Conservation (phyloP, 1,140 invertebrate species). For the Drosophila trapezifrons region DNA sequence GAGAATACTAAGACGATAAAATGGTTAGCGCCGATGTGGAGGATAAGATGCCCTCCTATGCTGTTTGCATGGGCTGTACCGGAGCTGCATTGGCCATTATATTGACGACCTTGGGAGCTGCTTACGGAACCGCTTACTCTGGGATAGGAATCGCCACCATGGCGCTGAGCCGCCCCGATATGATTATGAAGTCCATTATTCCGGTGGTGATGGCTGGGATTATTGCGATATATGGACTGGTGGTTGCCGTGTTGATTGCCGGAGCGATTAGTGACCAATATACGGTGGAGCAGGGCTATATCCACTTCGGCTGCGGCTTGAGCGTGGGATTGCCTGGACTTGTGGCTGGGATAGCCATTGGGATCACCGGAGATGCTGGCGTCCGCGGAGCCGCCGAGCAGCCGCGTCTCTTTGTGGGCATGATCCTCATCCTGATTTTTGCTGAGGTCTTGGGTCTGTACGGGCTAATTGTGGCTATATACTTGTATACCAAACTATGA, state of each 20-base stretch:
- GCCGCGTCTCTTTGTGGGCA: slow-evolving; percentile 96
- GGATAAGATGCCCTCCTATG: slow-evolving; percentile 85
- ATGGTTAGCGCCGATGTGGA: slow-evolving; percentile 29
- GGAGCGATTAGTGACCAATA: slow-evolving; percentile 85
- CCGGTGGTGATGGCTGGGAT: slow-evolving; percentile 74
- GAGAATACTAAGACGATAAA: background rate
- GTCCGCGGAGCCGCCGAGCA: slow-evolving; percentile 96
- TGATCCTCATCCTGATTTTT: slow-evolving; percentile 98
- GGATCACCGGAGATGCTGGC: slow-evolving; percentile 96
- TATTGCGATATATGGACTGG: slow-evolving; percentile 93
- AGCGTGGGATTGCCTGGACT: slow-evolving; percentile 95
- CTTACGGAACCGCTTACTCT: slow-evolving; percentile 63
- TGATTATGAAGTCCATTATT: slow-evolving; percentile 72
- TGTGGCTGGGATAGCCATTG: slow-evolving; percentile 95
- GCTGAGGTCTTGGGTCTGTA: slow-evolving; percentile 98
- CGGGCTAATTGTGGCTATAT: slow-evolving; percentile 96
- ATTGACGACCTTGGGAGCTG: slow-evolving; percentile 86
- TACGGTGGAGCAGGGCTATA: slow-evolving; percentile 90
- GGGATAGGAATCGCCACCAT: slow-evolving; percentile 57
- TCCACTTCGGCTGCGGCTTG: slow-evolving; percentile 95
- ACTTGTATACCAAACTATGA: slow-evolving; percentile 90
- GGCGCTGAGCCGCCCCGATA: slow-evolving; percentile 50
- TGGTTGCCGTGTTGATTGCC: slow-evolving; percentile 95
- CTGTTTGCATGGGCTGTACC: slow-evolving; percentile 96
- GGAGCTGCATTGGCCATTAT: slow-evolving; percentile 98